phyloP scores from a whole-genome alignment of 1,140 invertebrate species.

The Chironomus striatipennis region DNA sequence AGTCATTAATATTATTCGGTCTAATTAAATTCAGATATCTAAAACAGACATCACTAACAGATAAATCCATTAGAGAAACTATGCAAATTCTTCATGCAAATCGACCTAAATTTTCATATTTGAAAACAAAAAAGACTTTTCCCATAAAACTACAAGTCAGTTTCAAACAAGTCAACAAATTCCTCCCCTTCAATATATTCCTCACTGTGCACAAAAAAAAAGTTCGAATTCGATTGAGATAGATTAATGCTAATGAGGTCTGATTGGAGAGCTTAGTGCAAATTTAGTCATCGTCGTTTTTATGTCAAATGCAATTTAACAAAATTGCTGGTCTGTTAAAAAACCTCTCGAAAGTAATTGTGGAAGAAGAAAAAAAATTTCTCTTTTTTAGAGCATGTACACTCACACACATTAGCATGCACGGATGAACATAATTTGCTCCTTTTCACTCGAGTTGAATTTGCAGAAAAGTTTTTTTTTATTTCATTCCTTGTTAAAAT shows the following conservation, averaged over 20 bases:
- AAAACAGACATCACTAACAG: too few relatives aligned
- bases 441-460: not conserved
- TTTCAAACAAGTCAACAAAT: not conserved
- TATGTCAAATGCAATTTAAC: too few relatives aligned
- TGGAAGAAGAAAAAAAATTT: too few relatives aligned
- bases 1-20: too few relatives aligned
- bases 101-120: too few relatives aligned
- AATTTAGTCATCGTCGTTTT: not conserved
- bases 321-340: constrained; percentile 25
- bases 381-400: not conserved
- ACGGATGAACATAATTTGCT: constrained; percentile 4
- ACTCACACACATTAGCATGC: not conserved
- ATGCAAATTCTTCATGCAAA: too few relatives aligned
- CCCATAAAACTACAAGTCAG: not conserved
- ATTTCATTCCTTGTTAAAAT: too few relatives aligned
- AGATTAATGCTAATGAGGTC: not conserved
- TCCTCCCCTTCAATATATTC: not conserved
- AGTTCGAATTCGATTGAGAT: too few relatives aligned
- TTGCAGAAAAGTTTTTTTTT: not conserved
- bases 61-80: too few relatives aligned
- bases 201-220: too few relatives aligned
- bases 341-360: constrained; percentile 20
- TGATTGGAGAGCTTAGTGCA: not conserved
- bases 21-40: too few relatives aligned
- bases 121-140: not conserved